Conservation (phyloP, 2,797 vertebrate genomes). For the Cottoperca gobio region DNA sequence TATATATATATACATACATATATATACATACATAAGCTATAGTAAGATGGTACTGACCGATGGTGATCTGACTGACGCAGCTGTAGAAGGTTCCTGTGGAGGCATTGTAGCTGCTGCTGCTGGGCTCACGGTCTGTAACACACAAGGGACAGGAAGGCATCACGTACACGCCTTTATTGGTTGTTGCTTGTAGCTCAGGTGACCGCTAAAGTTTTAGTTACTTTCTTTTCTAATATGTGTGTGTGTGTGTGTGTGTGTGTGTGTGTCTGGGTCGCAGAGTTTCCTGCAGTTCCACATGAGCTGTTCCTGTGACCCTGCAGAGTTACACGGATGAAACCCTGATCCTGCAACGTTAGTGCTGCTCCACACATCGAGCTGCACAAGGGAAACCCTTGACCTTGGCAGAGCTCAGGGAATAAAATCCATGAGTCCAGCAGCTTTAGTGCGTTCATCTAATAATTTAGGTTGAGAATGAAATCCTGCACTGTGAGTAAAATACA, state of each 20-base stretch:
- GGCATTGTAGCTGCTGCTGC: conserved; percentile 85
- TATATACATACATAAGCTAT: no score
- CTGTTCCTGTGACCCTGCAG: conserved; percentile 43
- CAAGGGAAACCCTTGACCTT: conserved; percentile 37
- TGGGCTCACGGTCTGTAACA: conserved; percentile 84
- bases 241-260: not conserved
- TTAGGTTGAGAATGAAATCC: conserved; percentile 37
- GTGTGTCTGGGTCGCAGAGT: not conserved
- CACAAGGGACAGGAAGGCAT: not conserved
- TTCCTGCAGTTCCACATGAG: conserved; percentile 19
- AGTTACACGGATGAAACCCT: conserved; percentile 30
- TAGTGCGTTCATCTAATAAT: conserved; percentile 30
- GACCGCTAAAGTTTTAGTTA: not conserved
- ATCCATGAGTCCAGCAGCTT: conserved; percentile 37
- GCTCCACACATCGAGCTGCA: conserved; percentile 28
- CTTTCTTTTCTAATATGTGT: not conserved
- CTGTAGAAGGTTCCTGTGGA: conserved; percentile 89
- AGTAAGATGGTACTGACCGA: conserved; percentile 82
- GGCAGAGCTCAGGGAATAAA: conserved; percentile 32
- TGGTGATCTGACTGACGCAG: conserved; percentile 91
- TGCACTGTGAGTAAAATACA: conserved; percentile 23
- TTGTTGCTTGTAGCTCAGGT: not conserved
- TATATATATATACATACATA: no score
- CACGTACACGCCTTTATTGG: not conserved
- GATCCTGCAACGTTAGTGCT: conserved; percentile 39